A percentile compares a stretch with the other conserved stretches of the same genome.
phyloP scores from a whole-genome alignment of 2,888 invertebrate genomes.

The Pandemis corylana region DNA sequence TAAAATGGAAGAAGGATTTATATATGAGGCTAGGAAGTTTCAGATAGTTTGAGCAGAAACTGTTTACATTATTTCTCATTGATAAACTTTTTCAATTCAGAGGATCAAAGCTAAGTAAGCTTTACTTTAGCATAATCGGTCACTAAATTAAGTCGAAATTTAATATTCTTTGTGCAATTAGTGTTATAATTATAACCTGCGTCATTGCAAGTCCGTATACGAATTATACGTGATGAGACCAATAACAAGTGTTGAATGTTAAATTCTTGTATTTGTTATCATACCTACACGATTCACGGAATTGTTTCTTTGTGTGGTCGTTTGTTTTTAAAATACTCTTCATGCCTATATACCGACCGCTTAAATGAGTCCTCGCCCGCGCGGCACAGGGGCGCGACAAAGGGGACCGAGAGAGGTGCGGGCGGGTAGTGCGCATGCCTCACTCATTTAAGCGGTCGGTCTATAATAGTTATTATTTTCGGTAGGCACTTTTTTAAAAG shows the following conservation, averaged over 20 bases:
- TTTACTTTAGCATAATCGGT: not conserved
- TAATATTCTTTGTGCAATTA: constrained; percentile 20
- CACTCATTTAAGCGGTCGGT: no score
- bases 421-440: no score
- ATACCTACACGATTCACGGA: constrained; percentile 33
- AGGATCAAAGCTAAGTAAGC: not conserved
- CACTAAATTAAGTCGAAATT: constrained; percentile 4
- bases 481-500: not conserved
- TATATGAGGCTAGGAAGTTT: not conserved
- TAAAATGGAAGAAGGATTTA: no score
- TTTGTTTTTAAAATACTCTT: constrained; percentile 21
- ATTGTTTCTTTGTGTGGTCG: constrained; percentile 28
- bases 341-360: not conserved
- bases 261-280: constrained; percentile 31
- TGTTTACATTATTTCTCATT: not conserved
- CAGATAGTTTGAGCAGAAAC: not conserved
- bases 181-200: constrained; percentile 9
- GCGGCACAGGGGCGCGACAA: no score
- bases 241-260: constrained; percentile 32
- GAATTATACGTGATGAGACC: constrained; percentile 39
- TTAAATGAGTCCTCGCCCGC: no score
- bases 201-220: constrained; percentile 15
- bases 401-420: no score
- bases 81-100: not conserved
- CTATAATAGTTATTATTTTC: no score